Conservation (phyloP, 2,888 invertebrate genomes). For the Agrotis exclamationis region DNA sequence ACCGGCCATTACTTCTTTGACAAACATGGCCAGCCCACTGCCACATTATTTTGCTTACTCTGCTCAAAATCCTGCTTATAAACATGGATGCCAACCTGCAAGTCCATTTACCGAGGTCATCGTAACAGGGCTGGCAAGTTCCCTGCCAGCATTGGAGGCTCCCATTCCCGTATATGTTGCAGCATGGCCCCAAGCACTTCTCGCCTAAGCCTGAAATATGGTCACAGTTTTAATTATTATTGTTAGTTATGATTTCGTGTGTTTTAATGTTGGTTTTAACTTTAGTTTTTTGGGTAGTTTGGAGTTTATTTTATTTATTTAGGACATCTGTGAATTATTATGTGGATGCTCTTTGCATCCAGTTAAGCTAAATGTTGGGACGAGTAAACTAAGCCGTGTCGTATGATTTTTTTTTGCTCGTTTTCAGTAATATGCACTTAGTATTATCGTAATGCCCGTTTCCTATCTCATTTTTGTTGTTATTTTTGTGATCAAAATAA, state of each 20-base stretch:
- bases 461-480: not conserved
- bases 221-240: conserved; percentile 33
- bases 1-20: too few relatives aligned
- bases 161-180: conserved; percentile 74
- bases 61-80: conserved; percentile 20
- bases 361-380: not conserved
- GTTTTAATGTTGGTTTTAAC: conserved; percentile 23
- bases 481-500: not conserved
- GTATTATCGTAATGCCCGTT: too few relatives aligned
- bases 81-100: conserved; percentile 77
- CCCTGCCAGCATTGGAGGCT: conserved; percentile 86
- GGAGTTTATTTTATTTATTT: conserved; percentile 27
- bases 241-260: conserved; percentile 23
- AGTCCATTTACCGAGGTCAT: conserved; percentile 80
- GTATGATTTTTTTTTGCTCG: not conserved
- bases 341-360: not conserved
- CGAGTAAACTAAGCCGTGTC: not conserved
- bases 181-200: conserved; percentile 83
- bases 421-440: too few relatives aligned
- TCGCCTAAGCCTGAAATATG: conserved; percentile 81
- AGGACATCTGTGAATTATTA: not conserved
- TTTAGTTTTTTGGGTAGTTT: conserved; percentile 30
- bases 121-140: conserved; percentile 82
- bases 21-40: too few relatives aligned
- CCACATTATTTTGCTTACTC: too few relatives aligned